Conservation (phyloP, 2,113 vertebrate genomes). For the Forbesichthys agassizii region DNA sequence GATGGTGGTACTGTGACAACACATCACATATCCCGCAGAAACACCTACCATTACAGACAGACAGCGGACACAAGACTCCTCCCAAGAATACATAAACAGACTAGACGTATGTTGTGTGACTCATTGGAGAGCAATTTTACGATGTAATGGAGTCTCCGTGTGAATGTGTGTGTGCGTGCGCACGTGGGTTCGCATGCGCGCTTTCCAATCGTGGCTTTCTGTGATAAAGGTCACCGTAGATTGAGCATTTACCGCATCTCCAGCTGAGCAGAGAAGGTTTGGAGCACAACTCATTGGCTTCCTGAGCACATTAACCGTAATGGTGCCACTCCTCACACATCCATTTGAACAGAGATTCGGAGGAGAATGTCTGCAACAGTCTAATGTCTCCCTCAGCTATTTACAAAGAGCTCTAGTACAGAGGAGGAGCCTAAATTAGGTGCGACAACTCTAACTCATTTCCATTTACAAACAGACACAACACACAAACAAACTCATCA, state of each 20-base stretch:
- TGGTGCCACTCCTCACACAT: conserved; percentile 64
- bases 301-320: conserved; percentile 70
- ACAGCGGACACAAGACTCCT: conserved; percentile 32
- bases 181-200: background rate
- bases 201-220: conserved; percentile 29
- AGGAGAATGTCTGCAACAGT: conserved; percentile 61
- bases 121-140: conserved; percentile 56
- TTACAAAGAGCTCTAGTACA: conserved; percentile 50
- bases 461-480: conserved; percentile 56
- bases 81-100: conserved; percentile 42
- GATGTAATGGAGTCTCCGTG: conserved; percentile 51
- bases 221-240: conserved; percentile 67
- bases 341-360: conserved; percentile 53
- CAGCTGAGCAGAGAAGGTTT: conserved; percentile 62
- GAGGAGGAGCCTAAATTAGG: conserved; percentile 53
- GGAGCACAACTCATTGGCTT: conserved; percentile 59
- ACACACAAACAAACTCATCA: conserved; percentile 55
- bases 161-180: conserved; percentile 22
- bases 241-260: conserved; percentile 57
- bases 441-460: conserved; percentile 47
- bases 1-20: conserved; percentile 12
- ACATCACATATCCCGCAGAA: conserved; percentile 24
- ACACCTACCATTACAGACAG: conserved; percentile 28
- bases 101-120: conserved; percentile 35
- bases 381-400: conserved; percentile 65